A percentile compares a stretch with the other conserved stretches of the same genome.
Conservation (phyloP, 2,888 invertebrate species). For the Plebejus anna region DNA sequence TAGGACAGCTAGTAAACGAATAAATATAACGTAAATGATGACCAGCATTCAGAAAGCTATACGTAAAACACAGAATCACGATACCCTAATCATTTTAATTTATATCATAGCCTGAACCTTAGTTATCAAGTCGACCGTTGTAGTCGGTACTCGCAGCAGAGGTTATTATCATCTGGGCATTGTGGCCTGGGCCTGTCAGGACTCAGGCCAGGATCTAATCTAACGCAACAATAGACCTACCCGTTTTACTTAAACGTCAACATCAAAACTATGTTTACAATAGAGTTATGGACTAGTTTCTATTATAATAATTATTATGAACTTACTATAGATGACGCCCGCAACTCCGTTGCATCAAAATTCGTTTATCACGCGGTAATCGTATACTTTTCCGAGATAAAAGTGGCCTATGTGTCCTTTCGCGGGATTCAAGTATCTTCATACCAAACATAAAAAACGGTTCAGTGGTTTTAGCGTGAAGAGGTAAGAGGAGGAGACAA, state of each 20-base stretch:
- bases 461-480: no score
- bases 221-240: slow-evolving; percentile 25
- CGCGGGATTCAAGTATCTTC: no score
- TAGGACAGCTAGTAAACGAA: no score
- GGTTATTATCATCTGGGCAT: slow-evolving; percentile 34
- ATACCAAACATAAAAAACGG: no score
- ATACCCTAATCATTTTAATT: slow-evolving; percentile 6
- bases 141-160: slow-evolving; percentile 17
- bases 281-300: background rate
- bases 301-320: background rate
- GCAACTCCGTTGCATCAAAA: no score
- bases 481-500: no score
- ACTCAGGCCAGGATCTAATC: slow-evolving; percentile 24
- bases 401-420: no score
- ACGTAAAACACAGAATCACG: background rate
- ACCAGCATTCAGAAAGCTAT: background rate
- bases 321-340: no score
- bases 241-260: slow-evolving; percentile 29
- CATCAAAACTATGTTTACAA: slow-evolving; percentile 10
- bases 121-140: background rate
- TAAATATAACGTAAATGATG: no score
- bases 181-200: slow-evolving; percentile 18
- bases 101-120: background rate
- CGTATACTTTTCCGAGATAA: no score
- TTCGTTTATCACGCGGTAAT: no score